These are phyloP conservation scores for Drosophila barbarae DNA, from an alignment of 2,888 invertebrate species.

Conservation along the genomic window DNA sequence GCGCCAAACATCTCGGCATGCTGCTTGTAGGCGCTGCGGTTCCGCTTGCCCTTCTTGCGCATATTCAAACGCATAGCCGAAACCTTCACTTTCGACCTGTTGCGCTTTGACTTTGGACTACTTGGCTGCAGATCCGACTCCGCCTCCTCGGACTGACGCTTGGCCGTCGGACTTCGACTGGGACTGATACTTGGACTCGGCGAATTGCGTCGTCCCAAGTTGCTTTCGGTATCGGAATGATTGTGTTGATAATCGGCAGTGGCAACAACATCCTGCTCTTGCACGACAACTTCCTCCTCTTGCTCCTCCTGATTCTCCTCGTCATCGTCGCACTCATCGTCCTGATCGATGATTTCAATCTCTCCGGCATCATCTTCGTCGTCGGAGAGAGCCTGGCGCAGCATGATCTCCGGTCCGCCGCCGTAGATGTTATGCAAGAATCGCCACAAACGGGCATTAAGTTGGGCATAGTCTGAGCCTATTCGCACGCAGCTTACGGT, in stretches of 20 bases:
- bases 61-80: conserved; percentile 61
- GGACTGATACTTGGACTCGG: conserved; percentile 29
- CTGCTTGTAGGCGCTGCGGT: conserved; percentile 56
- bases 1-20: conserved; percentile 71
- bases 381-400: conserved; percentile 71
- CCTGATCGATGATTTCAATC: conserved; percentile 74
- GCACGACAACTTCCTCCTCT: conserved; percentile 2
- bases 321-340: conserved; percentile 58
- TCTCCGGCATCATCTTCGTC: conserved; percentile 66
- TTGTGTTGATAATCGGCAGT: conserved; percentile 38
- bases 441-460: conserved; percentile 92
- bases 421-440: conserved; percentile 92
- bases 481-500: conserved; percentile 78
- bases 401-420: conserved; percentile 91
- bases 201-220: conserved; percentile 53
- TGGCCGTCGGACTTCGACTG: conserved; percentile 30
- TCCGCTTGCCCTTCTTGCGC: conserved; percentile 56
- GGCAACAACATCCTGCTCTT: conserved; percentile 4
- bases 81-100: conserved; percentile 48
- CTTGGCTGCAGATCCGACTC: conserved; percentile 24
- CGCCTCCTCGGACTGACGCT: conserved; percentile 25
- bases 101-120: conserved; percentile 35
- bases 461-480: conserved; percentile 86
- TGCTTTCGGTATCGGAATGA: conserved; percentile 75
- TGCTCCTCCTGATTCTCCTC: conserved; percentile 28